Conservation (phyloP, 2,888 invertebrate species). For the Pachliopta kotzebuea region DNA sequence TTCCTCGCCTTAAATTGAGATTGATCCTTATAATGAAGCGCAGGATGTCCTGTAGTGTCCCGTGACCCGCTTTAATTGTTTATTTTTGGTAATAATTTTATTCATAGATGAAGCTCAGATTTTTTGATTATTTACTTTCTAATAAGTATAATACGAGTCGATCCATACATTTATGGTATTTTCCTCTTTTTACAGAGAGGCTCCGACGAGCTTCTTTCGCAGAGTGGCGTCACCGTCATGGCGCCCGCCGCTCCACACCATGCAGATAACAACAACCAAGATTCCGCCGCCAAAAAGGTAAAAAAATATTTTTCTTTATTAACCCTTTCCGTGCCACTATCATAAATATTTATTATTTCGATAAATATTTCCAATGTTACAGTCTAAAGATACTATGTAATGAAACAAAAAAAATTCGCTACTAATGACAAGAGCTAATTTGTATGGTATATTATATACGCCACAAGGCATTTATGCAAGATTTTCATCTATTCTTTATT, state of each 20-base stretch:
- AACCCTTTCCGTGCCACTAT: no score
- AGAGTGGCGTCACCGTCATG: slow-evolving; percentile 96
- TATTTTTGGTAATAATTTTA: no score
- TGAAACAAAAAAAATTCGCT: no score
- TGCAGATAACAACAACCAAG: slow-evolving; percentile 95
- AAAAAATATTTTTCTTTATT: slow-evolving; percentile 43
- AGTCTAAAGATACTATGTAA: no score
- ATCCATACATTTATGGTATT: neutral
- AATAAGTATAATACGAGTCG: neutral
- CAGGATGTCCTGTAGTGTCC: slow-evolving; percentile 50
- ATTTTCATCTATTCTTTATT: no score
- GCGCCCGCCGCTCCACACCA: slow-evolving; percentile 94
- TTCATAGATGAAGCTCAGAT: no score
- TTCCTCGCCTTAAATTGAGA: slow-evolving; percentile 78
- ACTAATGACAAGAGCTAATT: no score
- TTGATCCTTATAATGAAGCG: slow-evolving; percentile 67
- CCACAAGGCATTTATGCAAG: no score
- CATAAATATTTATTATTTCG: no score
- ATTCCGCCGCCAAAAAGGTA: slow-evolving; percentile 97
- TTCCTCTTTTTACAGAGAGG: slow-evolving; percentile 88
- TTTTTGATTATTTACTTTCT: neutral
- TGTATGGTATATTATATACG: no score
- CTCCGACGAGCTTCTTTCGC: slow-evolving; percentile 98
- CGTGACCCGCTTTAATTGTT: slow-evolving; percentile 34
- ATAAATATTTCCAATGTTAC: no score